Conservation (phyloP, 2,888 invertebrate species). For the Tinea semifulvella region DNA sequence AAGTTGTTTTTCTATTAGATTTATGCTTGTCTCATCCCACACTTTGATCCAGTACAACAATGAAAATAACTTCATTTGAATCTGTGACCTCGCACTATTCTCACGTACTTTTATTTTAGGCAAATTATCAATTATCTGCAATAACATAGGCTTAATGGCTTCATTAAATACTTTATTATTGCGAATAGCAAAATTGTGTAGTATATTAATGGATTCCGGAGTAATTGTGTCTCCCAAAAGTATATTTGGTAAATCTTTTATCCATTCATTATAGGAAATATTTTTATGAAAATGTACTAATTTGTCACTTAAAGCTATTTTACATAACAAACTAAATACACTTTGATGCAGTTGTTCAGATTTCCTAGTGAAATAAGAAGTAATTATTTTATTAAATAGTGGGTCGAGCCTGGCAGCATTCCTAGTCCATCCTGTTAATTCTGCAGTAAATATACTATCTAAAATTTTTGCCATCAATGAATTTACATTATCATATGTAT, state of each 20-base stretch:
- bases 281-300: constrained; percentile 41
- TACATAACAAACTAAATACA: constrained; percentile 49
- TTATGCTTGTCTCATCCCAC: constrained; percentile 49
- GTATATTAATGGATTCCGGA: constrained; percentile 58
- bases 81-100: constrained; percentile 33
- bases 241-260: constrained; percentile 64
- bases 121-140: constrained; percentile 52
- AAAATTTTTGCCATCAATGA: constrained; percentile 38
- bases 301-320: constrained; percentile 49
- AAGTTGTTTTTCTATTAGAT: constrained; percentile 47
- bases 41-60: constrained; percentile 60
- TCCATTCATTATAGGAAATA: constrained; percentile 56
- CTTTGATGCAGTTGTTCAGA: constrained; percentile 38
- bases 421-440: constrained; percentile 46
- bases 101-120: constrained; percentile 45
- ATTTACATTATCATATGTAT: constrained; percentile 29
- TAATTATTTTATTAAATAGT: constrained; percentile 45
- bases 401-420: constrained; percentile 35
- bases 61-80: constrained; percentile 61
- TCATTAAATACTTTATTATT: constrained; percentile 58
- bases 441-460: constrained; percentile 39
- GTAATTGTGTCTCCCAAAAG: constrained; percentile 58
- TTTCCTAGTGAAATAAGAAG: constrained; percentile 44
- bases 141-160: constrained; percentile 47
- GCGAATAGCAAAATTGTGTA: constrained; percentile 66